phyloP scores from a whole-genome alignment of 2,113 vertebrate species.

The Malaclemys terrapin region DNA sequence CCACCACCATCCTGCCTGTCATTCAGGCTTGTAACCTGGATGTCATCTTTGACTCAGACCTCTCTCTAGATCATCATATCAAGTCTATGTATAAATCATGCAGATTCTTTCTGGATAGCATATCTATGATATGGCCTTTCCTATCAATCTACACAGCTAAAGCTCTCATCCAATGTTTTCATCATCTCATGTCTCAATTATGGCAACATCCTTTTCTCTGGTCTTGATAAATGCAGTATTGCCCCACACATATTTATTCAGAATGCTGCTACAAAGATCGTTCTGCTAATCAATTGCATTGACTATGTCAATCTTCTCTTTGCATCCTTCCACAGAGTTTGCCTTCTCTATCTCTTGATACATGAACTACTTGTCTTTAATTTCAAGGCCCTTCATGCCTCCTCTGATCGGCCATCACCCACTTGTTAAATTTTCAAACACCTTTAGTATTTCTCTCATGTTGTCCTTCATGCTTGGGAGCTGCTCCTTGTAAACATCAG shows the following conservation, averaged over 20 bases:
- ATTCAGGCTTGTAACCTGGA: not conserved
- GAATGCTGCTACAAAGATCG: not conserved
- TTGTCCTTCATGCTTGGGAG: not conserved
- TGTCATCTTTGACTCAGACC: not conserved
- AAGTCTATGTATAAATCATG: not conserved
- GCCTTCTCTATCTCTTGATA: not conserved
- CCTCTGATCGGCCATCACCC: not conserved
- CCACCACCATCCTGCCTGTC: not conserved
- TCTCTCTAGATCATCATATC: not conserved
- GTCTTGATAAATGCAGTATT: too few species aligned
- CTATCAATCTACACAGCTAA: not conserved
- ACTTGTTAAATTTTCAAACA: not conserved
- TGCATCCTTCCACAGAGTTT: not conserved
- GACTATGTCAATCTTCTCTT: not conserved
- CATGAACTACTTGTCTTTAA: not conserved
- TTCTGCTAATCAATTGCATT: not conserved
- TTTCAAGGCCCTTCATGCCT: not conserved
- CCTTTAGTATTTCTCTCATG: not conserved
- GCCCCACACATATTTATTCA: not conserved
- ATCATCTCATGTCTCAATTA: not conserved
- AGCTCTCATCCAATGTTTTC: not conserved
- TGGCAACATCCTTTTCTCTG: too few species aligned
- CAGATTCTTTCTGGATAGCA: not conserved
- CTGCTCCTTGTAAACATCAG: not conserved
- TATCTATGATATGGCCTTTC: not conserved